Base-by-base conservation (phyloP, 2,888 invertebrate genomes). In the Apomyelois bistriatella region DNA sequence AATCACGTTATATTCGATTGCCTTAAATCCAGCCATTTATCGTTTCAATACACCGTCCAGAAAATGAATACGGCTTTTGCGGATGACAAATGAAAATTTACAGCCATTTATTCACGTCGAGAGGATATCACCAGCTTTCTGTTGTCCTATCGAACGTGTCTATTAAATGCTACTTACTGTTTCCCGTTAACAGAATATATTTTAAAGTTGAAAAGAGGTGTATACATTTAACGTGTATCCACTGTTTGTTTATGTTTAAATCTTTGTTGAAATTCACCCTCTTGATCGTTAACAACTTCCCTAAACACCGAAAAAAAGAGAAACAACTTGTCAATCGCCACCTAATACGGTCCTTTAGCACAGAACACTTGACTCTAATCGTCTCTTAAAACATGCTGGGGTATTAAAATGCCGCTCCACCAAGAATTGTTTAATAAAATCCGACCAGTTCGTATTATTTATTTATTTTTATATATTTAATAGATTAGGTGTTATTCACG, bases 311-410 rank as follows among this genome's bases (percentile, higher is more conserved):
- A 57, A 54, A 15, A 51, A 53, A 61, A 22, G 22, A 68, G 64
- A 72, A 76, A 74, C 76, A 73, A 66, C 64, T 57, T 72, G 68
- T 78, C 76, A 71, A 70, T 79, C 77, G 60, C 57, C 73, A 59
- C 65, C 57, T 56, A 56, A 61, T 57, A 57, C 56, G 59, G 38
- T 54, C 55, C 54, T 54, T 50, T 59, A 53, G 58, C 53, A 48
- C 52, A 48, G 37, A 58, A 53, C 55, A 56, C 54, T 62, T 62
- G 65, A 57, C 63, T 60, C 57, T 58, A 56, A 59, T 57, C 55
- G 58, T 62, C 58, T 59, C 60, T 61, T 51, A 55, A 61, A 55
- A 53, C 42, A 51, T 54, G 52, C 52, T 41, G 38, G 56, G 49
- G 56, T 47, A 42, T 13, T 73, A 73, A 72, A 59, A 68, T 66